These are phyloP conservation scores for Oncorhynchus keta DNA, from an alignment of 2,113 vertebrate genomes.

Conservation along the genomic window DNA sequence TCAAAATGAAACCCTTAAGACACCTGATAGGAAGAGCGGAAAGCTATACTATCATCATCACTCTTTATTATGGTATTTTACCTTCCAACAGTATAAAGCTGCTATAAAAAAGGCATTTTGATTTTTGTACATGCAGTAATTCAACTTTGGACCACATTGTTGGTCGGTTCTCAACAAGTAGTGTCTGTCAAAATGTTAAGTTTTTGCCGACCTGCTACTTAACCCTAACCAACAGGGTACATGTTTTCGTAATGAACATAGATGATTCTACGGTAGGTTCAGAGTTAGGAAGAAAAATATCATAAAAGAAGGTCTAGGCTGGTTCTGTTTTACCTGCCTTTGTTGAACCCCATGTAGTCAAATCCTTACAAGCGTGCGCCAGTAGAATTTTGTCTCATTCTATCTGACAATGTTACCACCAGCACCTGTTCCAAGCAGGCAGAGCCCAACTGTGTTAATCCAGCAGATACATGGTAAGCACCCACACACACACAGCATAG, in stretches of 20 bases:
- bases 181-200: neutral
- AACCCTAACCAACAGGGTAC: too few relatives aligned
- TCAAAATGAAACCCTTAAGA: neutral
- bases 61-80: neutral
- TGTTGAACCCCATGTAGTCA: neutral
- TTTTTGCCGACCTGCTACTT: too few relatives aligned
- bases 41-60: neutral
- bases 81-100: neutral
- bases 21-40: neutral
- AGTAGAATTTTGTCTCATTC: neutral
- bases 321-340: neutral
- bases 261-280: too few relatives aligned
- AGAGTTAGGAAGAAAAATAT: too few relatives aligned
- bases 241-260: neutral
- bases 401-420: neutral
- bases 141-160: too few relatives aligned
- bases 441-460: neutral
- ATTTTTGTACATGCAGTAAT: neutral
- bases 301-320: too few relatives aligned
- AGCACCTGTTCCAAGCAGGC: neutral
- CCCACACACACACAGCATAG: too few relatives aligned
- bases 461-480: neutral
- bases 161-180: neutral
- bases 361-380: neutral
- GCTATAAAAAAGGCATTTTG: neutral